Base-by-base conservation (phyloP, 2,888 invertebrate species). In the Callimorpha dominula region DNA sequence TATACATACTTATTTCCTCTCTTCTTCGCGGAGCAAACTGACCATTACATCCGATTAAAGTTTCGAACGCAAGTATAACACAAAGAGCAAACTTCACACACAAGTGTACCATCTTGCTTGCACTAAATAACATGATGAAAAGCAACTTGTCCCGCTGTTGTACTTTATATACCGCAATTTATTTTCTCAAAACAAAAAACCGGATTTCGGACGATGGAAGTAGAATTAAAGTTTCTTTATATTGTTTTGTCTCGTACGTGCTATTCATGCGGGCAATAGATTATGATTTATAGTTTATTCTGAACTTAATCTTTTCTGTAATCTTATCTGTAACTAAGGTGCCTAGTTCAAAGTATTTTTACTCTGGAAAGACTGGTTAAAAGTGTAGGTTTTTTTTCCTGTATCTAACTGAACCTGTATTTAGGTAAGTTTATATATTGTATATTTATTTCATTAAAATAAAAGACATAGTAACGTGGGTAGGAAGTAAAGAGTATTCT, bases 21-120 rank as follows among this genome's bases (percentile, higher is more conserved):
- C 70, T 79, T 43, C 70, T 82, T 54, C 67, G 60, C 42, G 65
- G 70, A 12, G 64, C 46, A 20, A 81, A 82, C 77, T 89, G 89
- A 71, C 86, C 83, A 69, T 83, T 80, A 82, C 88, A 86, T 69
- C 73, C 73, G 49, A 73, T 73, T 72, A 81, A 70, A 78, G 75
- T 80, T 68, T 78, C 74, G 40, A 85, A 77, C 71, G 82, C 66
- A 68, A 88, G 60, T 15, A 81, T 63, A 78, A 76, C 85, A 84
- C 80, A 87, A 71, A 80, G 74, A 62, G 64, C 68, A 9, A 82
- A 84, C 73, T 82, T 73, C 71, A 82, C 75, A 82, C 79, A 78
- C 71, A 78, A 74, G 81, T 77, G 77, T 64, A 84, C 81, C 90
- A 90, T 90, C 86, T 86, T 88, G 85, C 81, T 79, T 83, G 86